Conservation (phyloP, 2,888 invertebrate species). For the Cistogaster globosa region DNA sequence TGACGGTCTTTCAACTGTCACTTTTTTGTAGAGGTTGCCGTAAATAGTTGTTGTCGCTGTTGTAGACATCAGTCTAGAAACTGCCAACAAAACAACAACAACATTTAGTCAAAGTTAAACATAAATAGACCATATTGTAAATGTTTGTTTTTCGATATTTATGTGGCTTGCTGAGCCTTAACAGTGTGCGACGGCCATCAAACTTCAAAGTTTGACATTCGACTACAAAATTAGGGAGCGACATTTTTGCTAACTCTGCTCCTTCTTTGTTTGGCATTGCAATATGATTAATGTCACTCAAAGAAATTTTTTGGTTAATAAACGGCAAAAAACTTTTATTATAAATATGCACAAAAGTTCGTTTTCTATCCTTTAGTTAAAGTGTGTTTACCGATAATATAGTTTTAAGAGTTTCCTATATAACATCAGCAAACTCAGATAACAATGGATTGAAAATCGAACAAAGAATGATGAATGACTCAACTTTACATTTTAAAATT, state of each 20-base stretch:
- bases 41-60: constrained; percentile 12
- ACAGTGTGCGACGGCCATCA: neutral
- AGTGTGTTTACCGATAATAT: too few species aligned
- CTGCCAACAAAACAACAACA: constrained; percentile 41
- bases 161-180: neutral
- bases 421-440: too few species aligned
- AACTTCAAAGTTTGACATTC: constrained; percentile 56
- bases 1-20: constrained; percentile 73
- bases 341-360: too few species aligned
- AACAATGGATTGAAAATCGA: too few species aligned
- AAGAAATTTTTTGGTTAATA: neutral
- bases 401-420: too few species aligned
- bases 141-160: neutral
- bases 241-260: constrained; percentile 1
- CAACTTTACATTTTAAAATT: too few species aligned
- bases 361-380: too few species aligned
- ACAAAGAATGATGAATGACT: too few species aligned
- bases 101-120: constrained; percentile 50
- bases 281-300: neutral
- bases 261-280: neutral
- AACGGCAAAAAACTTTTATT: too few species aligned
- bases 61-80: constrained; percentile 23
- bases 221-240: constrained; percentile 63
- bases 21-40: constrained; percentile 16
- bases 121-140: constrained; percentile 46